Base-by-base conservation (phyloP, 2,888 invertebrate genomes). In the Heliconius hortense region DNA sequence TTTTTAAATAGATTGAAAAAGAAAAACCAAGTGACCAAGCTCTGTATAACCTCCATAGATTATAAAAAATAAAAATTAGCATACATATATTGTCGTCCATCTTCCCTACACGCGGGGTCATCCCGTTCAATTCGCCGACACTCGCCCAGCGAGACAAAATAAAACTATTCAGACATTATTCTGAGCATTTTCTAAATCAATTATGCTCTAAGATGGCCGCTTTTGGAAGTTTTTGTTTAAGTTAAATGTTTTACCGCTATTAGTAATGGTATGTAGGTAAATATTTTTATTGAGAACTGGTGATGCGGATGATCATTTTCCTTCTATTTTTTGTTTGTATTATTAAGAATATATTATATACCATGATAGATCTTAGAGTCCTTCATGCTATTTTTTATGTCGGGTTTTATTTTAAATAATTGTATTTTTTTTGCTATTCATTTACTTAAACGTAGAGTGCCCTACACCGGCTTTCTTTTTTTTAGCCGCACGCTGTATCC, bases 151-250 rank as follows among this genome's bases (percentile, higher is more conserved):
- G 82, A 83, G 83, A 84, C 86, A 85, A 83, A 88, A 88, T 82
- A 86, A 87, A 84, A 85, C 82, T 66, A 74, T 53, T 21, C 79
- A 48, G 75, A 62, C 79, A 81, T 81, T 83, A 82, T 78, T 79
- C 79, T 80, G 77, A 78, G 81, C 83, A 86, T 85, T 87, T 90
- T 91, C 88, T 87, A 88, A 90, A 88, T 89, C 90, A 90, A 92
- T 91, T 92, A 91, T 89, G 82, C 82, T 56, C 85, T 79, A 88
- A 88, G 82, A 88, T 87, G 87, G 89, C 88, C 82, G 80, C 78
- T 79, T 79, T 81, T 84, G 82, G 79, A 82, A 81, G 85, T 86
- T 87, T 84, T 24, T 60, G 24, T 82, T 84, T 81, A 79, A 85
- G 86, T 87, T 84, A 85, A 88, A 89, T 88, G 84, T 85, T 87